Evolutionary conservation across 2,797 vertebrate genomes (phyloP), one percentile per base, ranked within the genome.

Genomic region (Cebuella pygmaea): DNA sequence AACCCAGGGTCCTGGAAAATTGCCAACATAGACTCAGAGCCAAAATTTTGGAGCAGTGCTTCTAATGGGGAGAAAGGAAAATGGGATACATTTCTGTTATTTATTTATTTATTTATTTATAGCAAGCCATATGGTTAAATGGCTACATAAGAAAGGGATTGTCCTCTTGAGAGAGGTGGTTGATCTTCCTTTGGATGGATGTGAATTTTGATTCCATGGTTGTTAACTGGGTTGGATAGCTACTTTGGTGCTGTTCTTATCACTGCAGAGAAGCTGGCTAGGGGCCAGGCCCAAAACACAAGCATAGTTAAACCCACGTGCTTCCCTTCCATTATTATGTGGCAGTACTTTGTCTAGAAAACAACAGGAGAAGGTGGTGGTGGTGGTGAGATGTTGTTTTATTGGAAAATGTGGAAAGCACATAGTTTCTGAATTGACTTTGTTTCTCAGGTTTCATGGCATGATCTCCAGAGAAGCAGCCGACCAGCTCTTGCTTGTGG

Each of bases 381-480:
- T 14, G 9, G 19, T 72, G 11, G 70, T 39, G 5, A 64, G 50
- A 0, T 36, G 33, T 27, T 96, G 44, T 15, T 87, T 96, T n/a
- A 64, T 79, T 74, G 96, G 83, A 82, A 70, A 83, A 80, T 76
- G 64, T 90, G 8, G n/a, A 88, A 97, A 90, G 83, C 48, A 11
- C 17, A 0, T 15, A 1, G 20, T 97, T 98, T 98, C 87, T 96
- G 90, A 98, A 90, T 17, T 92, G 86, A 39, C 82, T 96, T 97
- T 98, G 44, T 98, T 98, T 97, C 80, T 80, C 98, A 99, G 99
- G 98, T 99, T 99, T 98, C 99, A 99, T 39, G 99, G 99, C 93
- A 99, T 99, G 99, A 99, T 99, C 98, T 99, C 99, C 91, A 99
- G 99, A 98, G 99, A 99, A 98, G 99, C 99, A 95, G 99, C 99